These are phyloP conservation scores for Danaus melanippus DNA, from an alignment of 1,140 invertebrate species.

Conservation along the genomic window DNA sequence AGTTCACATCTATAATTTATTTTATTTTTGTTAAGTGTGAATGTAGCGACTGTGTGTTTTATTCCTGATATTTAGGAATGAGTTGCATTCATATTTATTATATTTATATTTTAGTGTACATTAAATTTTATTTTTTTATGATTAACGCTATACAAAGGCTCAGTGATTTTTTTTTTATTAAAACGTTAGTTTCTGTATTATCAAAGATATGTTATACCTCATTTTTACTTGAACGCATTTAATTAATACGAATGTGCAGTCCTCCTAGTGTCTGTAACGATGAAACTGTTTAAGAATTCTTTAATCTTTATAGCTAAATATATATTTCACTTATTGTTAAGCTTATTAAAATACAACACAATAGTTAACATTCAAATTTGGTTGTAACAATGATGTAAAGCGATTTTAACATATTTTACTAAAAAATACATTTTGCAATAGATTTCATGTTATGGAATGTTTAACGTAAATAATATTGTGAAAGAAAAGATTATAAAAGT, in stretches of 20 bases:
- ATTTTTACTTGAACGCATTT: slow-evolving; percentile 16
- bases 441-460: too few relatives aligned
- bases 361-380: too few relatives aligned
- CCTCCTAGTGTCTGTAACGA: slow-evolving; percentile 30
- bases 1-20: slow-evolving; percentile 59
- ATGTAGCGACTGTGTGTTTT: slow-evolving; percentile 69
- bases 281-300: slow-evolving; percentile 14
- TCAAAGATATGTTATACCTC: slow-evolving; percentile 18
- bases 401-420: too few relatives aligned
- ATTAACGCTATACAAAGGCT: slow-evolving; percentile 59
- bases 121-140: slow-evolving; percentile 55
- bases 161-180: slow-evolving; percentile 57
- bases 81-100: slow-evolving; percentile 72
- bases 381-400: too few relatives aligned
- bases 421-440: too few relatives aligned
- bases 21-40: slow-evolving; percentile 63
- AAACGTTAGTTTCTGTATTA: slow-evolving; percentile 37
- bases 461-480: too few relatives aligned
- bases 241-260: slow-evolving; percentile 15
- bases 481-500: too few relatives aligned
- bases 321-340: slow-evolving; percentile 12
- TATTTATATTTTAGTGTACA: slow-evolving; percentile 71
- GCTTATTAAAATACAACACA: too few relatives aligned
- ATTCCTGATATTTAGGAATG: slow-evolving; percentile 74
- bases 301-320: slow-evolving; percentile 7